Evolutionary conservation across 1,140 invertebrate species (phyloP).

Genomic region (Diprion similis): DNA sequence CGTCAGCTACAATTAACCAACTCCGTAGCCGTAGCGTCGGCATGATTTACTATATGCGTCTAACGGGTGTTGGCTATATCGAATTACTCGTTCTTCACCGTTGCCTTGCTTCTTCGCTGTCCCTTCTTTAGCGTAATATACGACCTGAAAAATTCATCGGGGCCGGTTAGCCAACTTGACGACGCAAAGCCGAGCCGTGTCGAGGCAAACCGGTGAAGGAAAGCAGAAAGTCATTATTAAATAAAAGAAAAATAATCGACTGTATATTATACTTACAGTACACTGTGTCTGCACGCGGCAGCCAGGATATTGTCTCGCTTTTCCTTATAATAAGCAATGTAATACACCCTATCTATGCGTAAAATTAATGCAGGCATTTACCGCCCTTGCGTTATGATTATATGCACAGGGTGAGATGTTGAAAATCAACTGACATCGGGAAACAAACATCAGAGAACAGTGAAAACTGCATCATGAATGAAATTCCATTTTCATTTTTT

Average conservation of each 20-base stretch:
- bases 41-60: slow-evolving; percentile 35
- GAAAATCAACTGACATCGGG: not conserved
- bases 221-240: not conserved
- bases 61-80: not conserved
- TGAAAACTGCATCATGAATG: too few species aligned
- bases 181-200: not conserved
- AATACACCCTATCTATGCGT: too few species aligned
- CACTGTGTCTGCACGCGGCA: not conserved
- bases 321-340: not conserved
- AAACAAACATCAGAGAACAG: too few species aligned
- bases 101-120: not conserved
- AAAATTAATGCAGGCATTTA: too few species aligned
- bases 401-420: not conserved
- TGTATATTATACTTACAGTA: too few species aligned
- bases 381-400: too few species aligned
- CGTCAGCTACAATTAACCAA: slow-evolving; percentile 43
- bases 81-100: not conserved
- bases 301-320: not conserved
- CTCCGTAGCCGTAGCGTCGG: slow-evolving; percentile 27
- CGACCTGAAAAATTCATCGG: not conserved
- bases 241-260: too few species aligned
- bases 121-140: not conserved
- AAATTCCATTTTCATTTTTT: not conserved
- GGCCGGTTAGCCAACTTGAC: not conserved
- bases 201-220: not conserved